Evolutionary conservation across 2,113 vertebrate genomes (phyloP).

Genomic region (Hirundichthys speculiger): DNA sequence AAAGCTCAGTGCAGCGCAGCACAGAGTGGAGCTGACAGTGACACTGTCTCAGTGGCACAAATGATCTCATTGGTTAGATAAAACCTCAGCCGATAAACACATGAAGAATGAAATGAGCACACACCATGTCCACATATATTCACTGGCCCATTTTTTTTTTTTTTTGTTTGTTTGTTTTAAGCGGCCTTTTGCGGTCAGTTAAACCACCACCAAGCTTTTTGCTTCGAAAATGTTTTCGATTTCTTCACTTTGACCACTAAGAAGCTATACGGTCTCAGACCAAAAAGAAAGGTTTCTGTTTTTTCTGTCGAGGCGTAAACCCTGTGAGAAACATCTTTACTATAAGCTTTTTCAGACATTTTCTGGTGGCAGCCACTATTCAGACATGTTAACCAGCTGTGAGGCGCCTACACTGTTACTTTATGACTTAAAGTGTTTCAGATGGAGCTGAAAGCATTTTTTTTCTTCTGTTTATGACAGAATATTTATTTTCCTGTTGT

Average conservation of each 20-base stretch:
- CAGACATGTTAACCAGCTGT: too few species aligned
- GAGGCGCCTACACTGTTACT: too few species aligned
- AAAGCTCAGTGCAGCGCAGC: too few species aligned
- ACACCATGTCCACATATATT: background rate
- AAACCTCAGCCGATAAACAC: constrained; percentile 9
- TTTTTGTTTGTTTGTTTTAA: background rate
- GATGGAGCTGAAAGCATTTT: background rate
- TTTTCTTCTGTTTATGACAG: background rate
- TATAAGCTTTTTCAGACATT: too few species aligned
- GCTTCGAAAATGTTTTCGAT: background rate
- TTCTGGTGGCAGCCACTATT: too few species aligned
- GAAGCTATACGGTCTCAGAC: too few species aligned
- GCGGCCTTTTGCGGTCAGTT: background rate
- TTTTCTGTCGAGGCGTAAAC: too few species aligned
- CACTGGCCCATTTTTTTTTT: background rate
- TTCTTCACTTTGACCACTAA: background rate
- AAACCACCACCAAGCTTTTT: background rate
- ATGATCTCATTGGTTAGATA: too few species aligned
- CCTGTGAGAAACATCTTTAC: too few species aligned
- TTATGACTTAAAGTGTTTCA: too few species aligned
- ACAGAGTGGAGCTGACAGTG: background rate
- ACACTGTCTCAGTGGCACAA: background rate
- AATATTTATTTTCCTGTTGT: background rate
- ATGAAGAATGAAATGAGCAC: background rate
- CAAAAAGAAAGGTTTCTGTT: too few species aligned